Evolutionary conservation across 2,888 invertebrate genomes (phyloP), one percentile per base, ranked within the genome.

Genomic region (Spilarctia lutea): DNA sequence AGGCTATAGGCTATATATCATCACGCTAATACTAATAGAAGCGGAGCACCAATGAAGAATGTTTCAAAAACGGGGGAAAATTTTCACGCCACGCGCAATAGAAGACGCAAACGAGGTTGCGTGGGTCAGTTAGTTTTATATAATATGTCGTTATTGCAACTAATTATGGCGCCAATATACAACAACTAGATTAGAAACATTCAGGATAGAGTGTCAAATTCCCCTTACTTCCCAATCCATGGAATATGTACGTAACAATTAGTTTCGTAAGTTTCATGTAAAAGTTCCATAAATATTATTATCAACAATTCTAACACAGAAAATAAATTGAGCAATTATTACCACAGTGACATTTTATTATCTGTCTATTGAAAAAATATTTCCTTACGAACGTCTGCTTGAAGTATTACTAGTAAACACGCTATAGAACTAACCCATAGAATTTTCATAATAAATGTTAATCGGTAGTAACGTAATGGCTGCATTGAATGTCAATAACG

Each of bases 251-350:
- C 20, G 11, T 52, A 33, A n/a, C 13, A 24, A 16, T 3, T 52
- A 35, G 7, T 35, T 16, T 35, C 16, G n/a, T 39, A 35, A 56
- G 1, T 39, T 16, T 56, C 27, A 52, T 33, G 35, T 35, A 33
- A 16, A n/a, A 24, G 56, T 10, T 56, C 27, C 35, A 69, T 69
- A 56, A 56, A 35, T 63, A 30, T 63, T 27, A 30, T 16, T 56
- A 35, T 35, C 56, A 52, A 56, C 3, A 2, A 56, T 35, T 69
- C 35, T 35, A 27, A 56, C n/a, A 52, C 35, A 35, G 68, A 69
- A 7, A 69, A 69, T 24, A 13, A n/a, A 56, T 35, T 20, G 16
- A 48, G 68, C 30, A 68, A 48, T 68, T 48, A 68, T 48, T 68
- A 20, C 8, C 33, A 33, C 24, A 33, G 4, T 52, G n/a, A 56